A percentile compares a stretch with the other conserved stretches of the same genome.
phyloP scores from a whole-genome alignment of 2,113 vertebrate species.

The Haplotaxodon microlepis region DNA sequence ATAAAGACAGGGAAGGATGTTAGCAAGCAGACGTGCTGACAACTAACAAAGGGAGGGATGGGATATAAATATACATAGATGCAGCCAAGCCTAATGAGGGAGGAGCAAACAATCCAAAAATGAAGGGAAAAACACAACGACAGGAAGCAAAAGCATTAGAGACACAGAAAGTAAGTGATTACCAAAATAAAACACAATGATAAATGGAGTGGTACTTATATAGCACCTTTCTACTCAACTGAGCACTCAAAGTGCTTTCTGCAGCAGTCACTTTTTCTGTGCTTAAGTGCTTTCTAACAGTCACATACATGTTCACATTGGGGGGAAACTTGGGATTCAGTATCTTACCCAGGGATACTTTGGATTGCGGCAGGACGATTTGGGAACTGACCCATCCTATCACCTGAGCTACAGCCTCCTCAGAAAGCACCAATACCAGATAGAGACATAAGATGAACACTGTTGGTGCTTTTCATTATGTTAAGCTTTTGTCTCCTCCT shows the following conservation, averaged over 20 bases:
- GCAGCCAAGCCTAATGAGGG: background rate
- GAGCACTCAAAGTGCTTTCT: background rate
- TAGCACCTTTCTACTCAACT: background rate
- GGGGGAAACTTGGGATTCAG: background rate
- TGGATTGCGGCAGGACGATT: background rate
- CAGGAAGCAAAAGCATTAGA: background rate
- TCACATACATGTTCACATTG: background rate
- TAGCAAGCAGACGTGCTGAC: background rate
- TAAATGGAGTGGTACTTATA: background rate
- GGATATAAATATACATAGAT: background rate
- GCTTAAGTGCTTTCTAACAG: background rate
- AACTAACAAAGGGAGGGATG: background rate
- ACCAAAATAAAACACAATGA: background rate
- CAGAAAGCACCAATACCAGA: background rate
- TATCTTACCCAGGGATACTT: background rate
- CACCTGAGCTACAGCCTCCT: background rate
- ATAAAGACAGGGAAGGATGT: background rate
- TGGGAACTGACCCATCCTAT: background rate
- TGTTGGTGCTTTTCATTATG: background rate
- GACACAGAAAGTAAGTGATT: background rate
- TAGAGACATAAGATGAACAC: background rate
- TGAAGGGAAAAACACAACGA: background rate
- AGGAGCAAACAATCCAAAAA: background rate
- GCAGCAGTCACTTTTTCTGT: background rate
- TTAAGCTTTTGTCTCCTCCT: background rate